These are phyloP conservation scores for Brienomyrus brachyistius DNA, from an alignment of 2,113 vertebrate species.

Conservation along the genomic window DNA sequence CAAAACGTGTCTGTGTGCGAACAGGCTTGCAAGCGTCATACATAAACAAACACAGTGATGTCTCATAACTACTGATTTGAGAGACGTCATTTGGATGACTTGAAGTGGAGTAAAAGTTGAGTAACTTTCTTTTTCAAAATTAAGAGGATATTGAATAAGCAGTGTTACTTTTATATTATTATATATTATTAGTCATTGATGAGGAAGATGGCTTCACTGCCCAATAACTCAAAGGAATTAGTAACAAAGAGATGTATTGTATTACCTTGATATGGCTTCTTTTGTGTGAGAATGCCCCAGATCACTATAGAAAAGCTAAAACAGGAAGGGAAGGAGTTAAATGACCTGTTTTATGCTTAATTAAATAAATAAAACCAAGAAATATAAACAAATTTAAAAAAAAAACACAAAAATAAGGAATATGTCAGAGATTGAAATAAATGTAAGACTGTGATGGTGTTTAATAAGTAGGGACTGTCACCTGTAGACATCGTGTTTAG, in stretches of 20 bases:
- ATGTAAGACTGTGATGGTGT: background rate
- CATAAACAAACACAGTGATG: background rate
- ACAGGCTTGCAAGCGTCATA: background rate
- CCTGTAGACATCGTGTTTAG: conserved; percentile 96
- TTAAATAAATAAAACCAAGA: background rate
- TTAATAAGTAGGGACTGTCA: conserved; percentile 34
- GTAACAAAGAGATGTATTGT: background rate
- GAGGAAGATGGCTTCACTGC: background rate
- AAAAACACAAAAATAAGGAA: background rate
- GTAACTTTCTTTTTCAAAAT: background rate
- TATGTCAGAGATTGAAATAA: background rate
- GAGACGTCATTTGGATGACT: background rate
- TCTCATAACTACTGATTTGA: background rate
- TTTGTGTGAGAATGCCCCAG: conserved; percentile 94
- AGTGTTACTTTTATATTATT: background rate
- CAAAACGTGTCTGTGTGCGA: background rate
- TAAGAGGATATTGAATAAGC: background rate
- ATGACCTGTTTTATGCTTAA: background rate
- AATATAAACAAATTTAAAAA: background rate
- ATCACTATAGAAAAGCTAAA: conserved; percentile 88
- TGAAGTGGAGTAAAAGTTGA: background rate
- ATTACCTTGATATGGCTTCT: conserved; percentile 92
- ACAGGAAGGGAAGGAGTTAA: background rate
- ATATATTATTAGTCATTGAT: background rate
- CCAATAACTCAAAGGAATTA: background rate